A percentile compares a stretch with the other conserved stretches of the same genome.
These are phyloP conservation scores for Thamnophis elegans DNA, from an alignment of 2,797 vertebrate species.

Conservation along the genomic window DNA sequence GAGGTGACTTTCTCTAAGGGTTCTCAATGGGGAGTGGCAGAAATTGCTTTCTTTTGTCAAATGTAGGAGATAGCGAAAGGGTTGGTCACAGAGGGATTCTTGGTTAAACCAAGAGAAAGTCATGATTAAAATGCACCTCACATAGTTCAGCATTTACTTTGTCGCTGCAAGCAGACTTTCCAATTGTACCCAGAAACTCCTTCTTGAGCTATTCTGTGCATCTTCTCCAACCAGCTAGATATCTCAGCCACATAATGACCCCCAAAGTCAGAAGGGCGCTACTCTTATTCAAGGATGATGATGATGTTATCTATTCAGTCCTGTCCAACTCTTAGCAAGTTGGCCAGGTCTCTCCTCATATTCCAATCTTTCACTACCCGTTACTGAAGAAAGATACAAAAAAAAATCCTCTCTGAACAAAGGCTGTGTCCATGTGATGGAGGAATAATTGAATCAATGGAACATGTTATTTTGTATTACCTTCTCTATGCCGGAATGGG, in stretches of 20 bases:
- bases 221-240: neutral
- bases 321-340: neutral
- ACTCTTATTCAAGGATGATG: neutral
- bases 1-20: neutral
- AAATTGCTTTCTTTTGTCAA: neutral
- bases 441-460: too few relatives aligned
- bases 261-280: neutral
- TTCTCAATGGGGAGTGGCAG: neutral
- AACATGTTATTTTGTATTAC: too few relatives aligned
- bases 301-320: neutral
- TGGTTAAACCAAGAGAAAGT: neutral
- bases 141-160: neutral
- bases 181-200: neutral
- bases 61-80: neutral
- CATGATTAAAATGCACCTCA: neutral
- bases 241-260: neutral
- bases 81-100: neutral
- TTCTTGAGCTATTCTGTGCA: neutral
- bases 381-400: neutral
- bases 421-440: too few relatives aligned
- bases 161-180: neutral
- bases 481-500: too few relatives aligned
- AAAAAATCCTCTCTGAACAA: too few relatives aligned
- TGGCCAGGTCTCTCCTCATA: neutral
- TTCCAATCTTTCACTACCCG: neutral